These are phyloP conservation scores for Philopotamus ludificatus DNA, from an alignment of 1,140 invertebrate genomes.

Conservation along the genomic window DNA sequence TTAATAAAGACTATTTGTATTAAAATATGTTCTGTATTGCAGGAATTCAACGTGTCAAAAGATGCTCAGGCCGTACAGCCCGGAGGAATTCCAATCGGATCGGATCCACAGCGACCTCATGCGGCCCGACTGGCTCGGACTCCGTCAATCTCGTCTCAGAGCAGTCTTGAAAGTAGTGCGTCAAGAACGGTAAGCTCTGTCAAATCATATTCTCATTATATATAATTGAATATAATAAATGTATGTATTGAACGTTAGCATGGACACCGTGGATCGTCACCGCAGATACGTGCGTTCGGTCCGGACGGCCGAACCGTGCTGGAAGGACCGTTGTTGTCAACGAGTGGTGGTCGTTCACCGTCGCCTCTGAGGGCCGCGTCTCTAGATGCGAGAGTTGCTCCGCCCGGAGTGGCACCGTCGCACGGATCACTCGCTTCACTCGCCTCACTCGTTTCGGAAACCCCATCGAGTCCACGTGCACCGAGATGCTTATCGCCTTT, in stretches of 20 bases:
- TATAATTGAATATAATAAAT: neutral
- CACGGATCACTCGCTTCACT: conserved; percentile 60
- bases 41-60: conserved; percentile 67
- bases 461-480: conserved; percentile 54
- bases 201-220: too few relatives aligned
- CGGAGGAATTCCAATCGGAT: conserved; percentile 12
- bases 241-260: conserved; percentile 44
- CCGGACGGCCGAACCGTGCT: conserved; percentile 68
- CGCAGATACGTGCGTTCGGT: conserved; percentile 74
- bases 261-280: conserved; percentile 73
- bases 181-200: conserved; percentile 62
- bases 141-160: conserved; percentile 77
- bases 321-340: conserved; percentile 56
- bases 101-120: conserved; percentile 45
- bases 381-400: conserved; percentile 65
- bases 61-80: conserved; percentile 64
- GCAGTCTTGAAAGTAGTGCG: conserved; percentile 71
- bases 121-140: conserved; percentile 59
- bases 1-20: too few relatives aligned
- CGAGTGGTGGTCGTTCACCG: conserved; percentile 65
- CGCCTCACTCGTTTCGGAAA: conserved; percentile 49
- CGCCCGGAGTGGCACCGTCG: conserved; percentile 59
- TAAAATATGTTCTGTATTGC: too few relatives aligned
- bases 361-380: conserved; percentile 74
- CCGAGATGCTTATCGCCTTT: conserved; percentile 69